These are phyloP conservation scores for Ephestia elutella DNA, from an alignment of 1,140 invertebrate genomes.

Conservation along the genomic window DNA sequence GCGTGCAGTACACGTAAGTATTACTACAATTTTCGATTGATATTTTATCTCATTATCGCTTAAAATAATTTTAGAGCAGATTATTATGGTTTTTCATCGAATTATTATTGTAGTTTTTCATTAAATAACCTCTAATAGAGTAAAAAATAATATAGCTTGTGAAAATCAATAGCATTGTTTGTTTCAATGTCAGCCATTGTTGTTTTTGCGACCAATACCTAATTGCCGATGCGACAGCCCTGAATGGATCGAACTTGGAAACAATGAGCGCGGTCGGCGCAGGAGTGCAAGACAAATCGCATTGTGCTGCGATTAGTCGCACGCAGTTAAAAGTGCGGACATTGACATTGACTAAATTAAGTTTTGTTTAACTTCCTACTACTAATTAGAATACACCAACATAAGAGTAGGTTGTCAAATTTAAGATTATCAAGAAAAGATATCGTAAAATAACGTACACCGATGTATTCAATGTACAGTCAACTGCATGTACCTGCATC, in stretches of 20 bases:
- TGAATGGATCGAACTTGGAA: slow-evolving; percentile 5
- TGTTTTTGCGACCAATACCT: slow-evolving; percentile 12
- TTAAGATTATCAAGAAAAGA: too few species aligned
- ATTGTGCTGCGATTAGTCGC: background rate
- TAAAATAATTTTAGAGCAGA: too few species aligned
- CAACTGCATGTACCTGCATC: too few species aligned
- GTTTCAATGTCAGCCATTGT: slow-evolving; percentile 15
- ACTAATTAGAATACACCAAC: background rate
- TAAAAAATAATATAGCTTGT: slow-evolving; percentile 1
- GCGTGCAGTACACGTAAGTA: too few species aligned
- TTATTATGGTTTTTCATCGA: too few species aligned
- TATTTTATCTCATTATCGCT: too few species aligned
- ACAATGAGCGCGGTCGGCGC: background rate
- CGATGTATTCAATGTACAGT: too few species aligned
- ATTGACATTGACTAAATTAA: background rate
- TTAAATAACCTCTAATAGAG: background rate
- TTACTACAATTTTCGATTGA: too few species aligned
- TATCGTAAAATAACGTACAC: too few species aligned
- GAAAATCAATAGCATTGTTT: slow-evolving; percentile 14
- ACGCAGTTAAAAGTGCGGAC: background rate
- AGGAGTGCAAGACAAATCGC: background rate
- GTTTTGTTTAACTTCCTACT: background rate
- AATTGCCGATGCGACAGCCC: slow-evolving; percentile 7
- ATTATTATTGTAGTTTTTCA: background rate
- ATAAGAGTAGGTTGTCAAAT: too few species aligned